Base-by-base conservation (phyloP, 2,888 invertebrate genomes). In the Andrena minutula region DNA sequence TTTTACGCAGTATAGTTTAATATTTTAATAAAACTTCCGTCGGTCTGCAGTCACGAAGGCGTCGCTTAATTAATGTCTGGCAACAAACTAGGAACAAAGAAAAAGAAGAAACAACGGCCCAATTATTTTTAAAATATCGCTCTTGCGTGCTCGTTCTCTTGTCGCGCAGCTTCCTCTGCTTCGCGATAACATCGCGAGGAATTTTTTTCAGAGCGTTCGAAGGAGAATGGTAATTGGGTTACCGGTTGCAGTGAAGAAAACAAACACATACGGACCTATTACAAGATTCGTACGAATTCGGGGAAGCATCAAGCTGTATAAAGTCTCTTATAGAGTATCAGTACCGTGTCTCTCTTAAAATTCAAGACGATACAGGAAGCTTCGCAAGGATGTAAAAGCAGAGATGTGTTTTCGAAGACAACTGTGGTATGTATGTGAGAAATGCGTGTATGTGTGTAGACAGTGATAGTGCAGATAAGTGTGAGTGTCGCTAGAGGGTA, bases 61-160 rank as follows among this genome's bases (percentile, higher is more conserved):
- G 20, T 20, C 26, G 23, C 10, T 7, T 32, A 53, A 35, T 78
- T 56, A 49, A 47, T 23, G 49, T 16, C 16, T 16, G 10, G 28
- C 20, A 47, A 63, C 5, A 35, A n/a, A 26, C 23, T 26, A 10
- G 3, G 10, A 1, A 6, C 12, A 10, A n/a, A 10, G 20, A 56
- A 23, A 47, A 49, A 47, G 2, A 41, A 4, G n/a, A n/a, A n/a
- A n/a, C n/a, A 56, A 23, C 49, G 20, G 61, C 35, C 28, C 63
- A 51, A 61, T 70, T 60, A 64, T 20, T 51, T 51, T 49, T 32
- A 60, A 71, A 16, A 32, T 56, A 72, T 58, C 23, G 51, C 8
- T 41, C 10, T 5, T 41, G 23, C n/a, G 6, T n/a, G 26, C 30
- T 66, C 28, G 30, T 51, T 23, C 32, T 35, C 41, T 41, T 16